Conservation (phyloP, 2,113 vertebrate species). For the Hippoglossus stenolepis region DNA sequence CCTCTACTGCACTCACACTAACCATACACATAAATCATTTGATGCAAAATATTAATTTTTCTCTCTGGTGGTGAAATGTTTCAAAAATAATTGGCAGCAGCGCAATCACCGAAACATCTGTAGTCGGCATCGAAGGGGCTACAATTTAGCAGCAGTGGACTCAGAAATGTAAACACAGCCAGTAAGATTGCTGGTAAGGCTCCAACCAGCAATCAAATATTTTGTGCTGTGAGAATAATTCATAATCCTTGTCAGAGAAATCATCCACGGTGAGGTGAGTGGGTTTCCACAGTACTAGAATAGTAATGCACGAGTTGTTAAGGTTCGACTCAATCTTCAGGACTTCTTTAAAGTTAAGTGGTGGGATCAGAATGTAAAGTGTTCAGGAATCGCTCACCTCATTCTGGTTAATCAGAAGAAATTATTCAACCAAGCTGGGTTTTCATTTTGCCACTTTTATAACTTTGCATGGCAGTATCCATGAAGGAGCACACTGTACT, state of each 20-base stretch:
- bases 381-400: constrained; percentile 2
- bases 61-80: background rate
- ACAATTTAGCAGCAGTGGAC: constrained; percentile 23
- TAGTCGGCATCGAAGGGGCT: constrained; percentile 5
- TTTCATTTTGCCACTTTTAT: background rate
- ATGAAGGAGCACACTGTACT: no score
- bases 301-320: constrained; percentile 14
- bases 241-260: background rate
- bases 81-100: constrained; percentile 25
- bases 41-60: constrained; percentile 20
- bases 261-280: background rate
- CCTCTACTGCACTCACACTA: background rate
- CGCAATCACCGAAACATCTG: constrained; percentile 27
- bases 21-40: constrained; percentile 23
- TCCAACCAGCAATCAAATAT: constrained; percentile 26
- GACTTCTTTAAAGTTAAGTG: constrained; percentile 17
- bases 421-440: constrained; percentile 7
- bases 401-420: constrained; percentile 5
- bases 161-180: constrained; percentile 5
- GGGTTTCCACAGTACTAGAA: background rate
- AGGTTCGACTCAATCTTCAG: background rate
- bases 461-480: background rate
- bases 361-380: constrained; percentile 14
- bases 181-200: constrained; percentile 9
- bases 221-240: constrained; percentile 15